Percentiles rank a stretch among this genome's conserved stretches.
These are phyloP conservation scores for Mimachlamys varia DNA, from an alignment of 2,888 invertebrate genomes.

Conservation along the genomic window DNA sequence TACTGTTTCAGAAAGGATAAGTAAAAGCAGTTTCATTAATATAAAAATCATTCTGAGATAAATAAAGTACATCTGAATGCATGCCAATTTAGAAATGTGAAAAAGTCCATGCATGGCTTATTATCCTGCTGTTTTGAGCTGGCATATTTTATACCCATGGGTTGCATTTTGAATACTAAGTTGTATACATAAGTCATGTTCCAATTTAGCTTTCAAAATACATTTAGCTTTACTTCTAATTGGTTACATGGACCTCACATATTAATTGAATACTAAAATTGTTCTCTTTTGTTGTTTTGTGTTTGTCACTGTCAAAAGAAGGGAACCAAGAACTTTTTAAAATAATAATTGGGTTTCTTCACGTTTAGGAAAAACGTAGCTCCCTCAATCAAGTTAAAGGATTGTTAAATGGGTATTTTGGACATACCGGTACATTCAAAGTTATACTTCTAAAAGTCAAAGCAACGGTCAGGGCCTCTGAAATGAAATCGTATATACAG, in stretches of 20 bases:
- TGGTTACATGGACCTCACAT: not conserved
- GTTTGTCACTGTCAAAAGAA: not conserved
- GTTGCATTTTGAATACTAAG: slow-evolving; percentile 2
- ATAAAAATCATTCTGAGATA: too few relatives aligned
- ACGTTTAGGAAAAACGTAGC: too few relatives aligned
- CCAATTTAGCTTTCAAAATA: not conserved
- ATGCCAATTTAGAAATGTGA: not conserved
- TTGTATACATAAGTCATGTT: not conserved
- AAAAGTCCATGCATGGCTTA: slow-evolving; percentile 8
- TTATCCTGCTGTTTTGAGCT: not conserved
- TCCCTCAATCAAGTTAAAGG: too few relatives aligned
- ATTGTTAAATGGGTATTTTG: not conserved
- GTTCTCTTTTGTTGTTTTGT: not conserved
- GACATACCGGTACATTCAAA: too few relatives aligned
- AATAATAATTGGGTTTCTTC: too few relatives aligned
- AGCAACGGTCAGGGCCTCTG: too few relatives aligned
- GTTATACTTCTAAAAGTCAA: not conserved
- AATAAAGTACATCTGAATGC: not conserved
- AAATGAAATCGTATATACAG: too few relatives aligned
- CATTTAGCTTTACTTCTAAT: not conserved
- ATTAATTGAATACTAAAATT: slow-evolving; percentile 16
- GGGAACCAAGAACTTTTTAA: not conserved
- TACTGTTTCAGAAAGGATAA: too few relatives aligned
- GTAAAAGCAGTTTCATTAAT: too few relatives aligned
- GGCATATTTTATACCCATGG: not conserved